Base-by-base conservation (phyloP, 2,797 vertebrate genomes). In the Myotis planiceps region DNA sequence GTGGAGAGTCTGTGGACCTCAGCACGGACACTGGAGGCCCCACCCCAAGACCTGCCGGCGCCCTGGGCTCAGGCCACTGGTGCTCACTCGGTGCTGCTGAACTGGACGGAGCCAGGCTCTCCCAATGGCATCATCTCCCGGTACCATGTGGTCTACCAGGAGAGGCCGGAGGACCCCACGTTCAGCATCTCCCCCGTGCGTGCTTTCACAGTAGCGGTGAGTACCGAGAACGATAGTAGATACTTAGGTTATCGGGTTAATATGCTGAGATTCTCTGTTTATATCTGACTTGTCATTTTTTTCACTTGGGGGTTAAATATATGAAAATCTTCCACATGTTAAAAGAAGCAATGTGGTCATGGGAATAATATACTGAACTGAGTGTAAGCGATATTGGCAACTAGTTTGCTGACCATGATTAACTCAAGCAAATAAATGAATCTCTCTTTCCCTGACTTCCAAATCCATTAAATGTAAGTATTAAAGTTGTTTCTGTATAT, bases 161-260 rank as follows among this genome's bases (percentile, higher is more conserved):
- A 99, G 95, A 98, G 97, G 68, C 96, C 78, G 74, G 98, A 96
- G 0, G 99, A 99, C 97, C 99, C 99, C 0, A 99, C 99, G 0
- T 96, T 99, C 9, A 98, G 97, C 97, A 96, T 97, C n/a, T 97
- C 98, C 15, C 81, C 97, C 47, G 88, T 99, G 75, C 99, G 97
- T 55, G 99, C 99, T 23, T 97, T 99, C 95, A 99, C 99, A 0
- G 98, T 99, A 42, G 98, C 15, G 99, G 99, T 99, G 99, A 99
- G 99, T 98, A 60, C 94, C 21, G 23, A n/a, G 2, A 65, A 32
- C 65, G 79, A 21, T 3, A n/a, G 3, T 15, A 23, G 32, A 6
- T 2, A 14, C 53, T 39, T 55, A 9, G 4, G 27, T 76, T 47
- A 75, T 29, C 42, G 27, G 34, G 15, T 85, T 53, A 63, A 37